Evolutionary conservation across 2,113 vertebrate genomes (phyloP).

Genomic region (Rhinoptilus africanus): DNA sequence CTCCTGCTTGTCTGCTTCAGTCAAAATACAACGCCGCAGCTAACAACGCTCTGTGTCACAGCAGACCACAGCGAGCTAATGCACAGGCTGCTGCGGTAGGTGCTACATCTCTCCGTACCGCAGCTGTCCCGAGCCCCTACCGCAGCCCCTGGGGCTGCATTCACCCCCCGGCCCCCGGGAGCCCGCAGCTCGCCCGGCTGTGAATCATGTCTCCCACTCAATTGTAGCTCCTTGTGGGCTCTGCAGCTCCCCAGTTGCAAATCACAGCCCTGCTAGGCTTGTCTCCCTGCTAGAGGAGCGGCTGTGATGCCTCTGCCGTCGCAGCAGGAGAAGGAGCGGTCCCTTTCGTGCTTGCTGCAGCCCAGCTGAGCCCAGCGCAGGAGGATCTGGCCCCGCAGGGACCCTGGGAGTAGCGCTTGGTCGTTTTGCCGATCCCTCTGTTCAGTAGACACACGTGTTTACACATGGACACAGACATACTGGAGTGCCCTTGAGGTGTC

Average conservation of each 20-base stretch:
- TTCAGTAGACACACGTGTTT: background rate
- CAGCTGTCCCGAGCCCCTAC: background rate
- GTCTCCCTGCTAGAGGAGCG: accelerated
- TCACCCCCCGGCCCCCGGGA: background rate
- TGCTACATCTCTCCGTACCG: background rate
- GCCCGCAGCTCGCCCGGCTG: background rate
- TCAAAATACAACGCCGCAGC: background rate
- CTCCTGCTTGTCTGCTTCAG: conserved; percentile 41
- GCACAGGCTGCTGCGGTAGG: background rate
- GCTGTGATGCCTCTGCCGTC: background rate
- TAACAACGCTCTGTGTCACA: background rate
- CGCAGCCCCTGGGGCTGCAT: background rate
- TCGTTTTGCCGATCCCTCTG: background rate
- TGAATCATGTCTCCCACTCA: background rate
- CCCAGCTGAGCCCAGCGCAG: background rate
- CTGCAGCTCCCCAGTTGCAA: background rate
- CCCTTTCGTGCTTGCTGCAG: accelerated
- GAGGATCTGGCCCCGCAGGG: accelerated
- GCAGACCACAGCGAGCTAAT: background rate
- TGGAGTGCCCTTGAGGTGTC: background rate
- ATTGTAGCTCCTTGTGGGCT: background rate
- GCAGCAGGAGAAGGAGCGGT: accelerated
- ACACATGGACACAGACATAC: accelerated
- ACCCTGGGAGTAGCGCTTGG: background rate
- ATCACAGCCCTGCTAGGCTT: background rate